These are phyloP conservation scores for Festucalex cinctus DNA, from an alignment of 2,113 vertebrate species.

Conservation along the genomic window DNA sequence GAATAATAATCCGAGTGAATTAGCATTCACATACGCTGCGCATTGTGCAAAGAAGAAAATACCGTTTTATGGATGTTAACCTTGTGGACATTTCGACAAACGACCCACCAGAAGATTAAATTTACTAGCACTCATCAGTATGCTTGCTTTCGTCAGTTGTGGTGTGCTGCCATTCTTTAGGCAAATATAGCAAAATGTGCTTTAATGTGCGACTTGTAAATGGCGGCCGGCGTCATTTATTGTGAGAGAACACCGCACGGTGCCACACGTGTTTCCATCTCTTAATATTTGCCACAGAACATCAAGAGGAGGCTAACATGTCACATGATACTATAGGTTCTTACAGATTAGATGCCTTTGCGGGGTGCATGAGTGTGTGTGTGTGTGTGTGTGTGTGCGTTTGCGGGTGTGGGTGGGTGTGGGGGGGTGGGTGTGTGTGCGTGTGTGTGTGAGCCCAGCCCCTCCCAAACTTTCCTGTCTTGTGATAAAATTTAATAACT, in stretches of 20 bases:
- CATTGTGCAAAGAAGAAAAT: not conserved
- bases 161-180: not conserved
- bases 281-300: constrained; percentile 24
- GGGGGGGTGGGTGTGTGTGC: constrained; percentile 75
- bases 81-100: not conserved
- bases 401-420: constrained; percentile 47
- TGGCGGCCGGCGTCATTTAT: constrained; percentile 5
- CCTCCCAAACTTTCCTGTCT: constrained; percentile 45
- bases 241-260: not conserved
- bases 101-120: not conserved
- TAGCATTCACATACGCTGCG: not conserved
- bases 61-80: constrained; percentile 2
- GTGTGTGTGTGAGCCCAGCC: constrained; percentile 29
- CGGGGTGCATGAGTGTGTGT: constrained; percentile 75
- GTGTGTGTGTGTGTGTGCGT: constrained; percentile 54
- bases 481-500: constrained; percentile 99
- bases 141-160: not conserved
- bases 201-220: constrained; percentile 27
- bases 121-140: not conserved
- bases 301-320: constrained; percentile 49
- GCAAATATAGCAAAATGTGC: constrained; percentile 8
- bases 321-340: constrained; percentile 68
- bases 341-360: constrained; percentile 82
- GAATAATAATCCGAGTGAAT: constrained; percentile 3
- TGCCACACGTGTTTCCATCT: constrained; percentile 9